Conservation (phyloP, 2,797 vertebrate species). For the Labroides dimidiatus region DNA sequence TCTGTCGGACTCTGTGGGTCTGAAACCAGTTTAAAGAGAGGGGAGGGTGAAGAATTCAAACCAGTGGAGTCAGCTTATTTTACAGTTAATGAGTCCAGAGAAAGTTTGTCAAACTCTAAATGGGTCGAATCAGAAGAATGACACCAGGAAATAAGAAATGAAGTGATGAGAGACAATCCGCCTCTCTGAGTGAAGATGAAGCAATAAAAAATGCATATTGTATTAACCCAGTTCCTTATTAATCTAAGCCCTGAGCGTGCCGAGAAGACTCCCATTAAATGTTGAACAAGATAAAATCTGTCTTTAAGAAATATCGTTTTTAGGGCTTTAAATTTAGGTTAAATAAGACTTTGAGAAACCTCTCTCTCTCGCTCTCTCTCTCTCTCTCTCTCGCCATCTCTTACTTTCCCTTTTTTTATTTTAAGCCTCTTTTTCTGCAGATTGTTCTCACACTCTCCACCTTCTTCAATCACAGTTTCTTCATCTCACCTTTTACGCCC, state of each 20-base stretch:
- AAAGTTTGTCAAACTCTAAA: slow-evolving; percentile 24
- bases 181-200: slow-evolving; percentile 49
- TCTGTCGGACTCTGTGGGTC: too few species aligned
- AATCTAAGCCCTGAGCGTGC: slow-evolving; percentile 55
- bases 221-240: slow-evolving; percentile 62
- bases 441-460: slow-evolving; percentile 23
- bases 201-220: slow-evolving; percentile 56
- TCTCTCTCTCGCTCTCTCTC: slow-evolving; percentile 33
- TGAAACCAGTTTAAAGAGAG: too few species aligned
- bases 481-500: slow-evolving; percentile 47
- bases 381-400: not conserved
- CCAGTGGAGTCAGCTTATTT: not conserved
- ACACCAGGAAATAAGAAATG: slow-evolving; percentile 22
- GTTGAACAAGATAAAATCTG: slow-evolving; percentile 60
- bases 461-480: slow-evolving; percentile 36
- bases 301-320: slow-evolving; percentile 57
- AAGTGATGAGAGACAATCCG: slow-evolving; percentile 26
- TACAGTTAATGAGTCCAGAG: not conserved
- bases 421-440: slow-evolving; percentile 51
- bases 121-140: not conserved
- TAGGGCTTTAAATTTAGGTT: slow-evolving; percentile 42
- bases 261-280: slow-evolving; percentile 54
- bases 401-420: slow-evolving; percentile 42
- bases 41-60: too few species aligned
- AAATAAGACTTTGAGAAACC: slow-evolving; percentile 41